Evolutionary conservation across 1,140 invertebrate species (phyloP).

Genomic region (Drosophila pandora): DNA sequence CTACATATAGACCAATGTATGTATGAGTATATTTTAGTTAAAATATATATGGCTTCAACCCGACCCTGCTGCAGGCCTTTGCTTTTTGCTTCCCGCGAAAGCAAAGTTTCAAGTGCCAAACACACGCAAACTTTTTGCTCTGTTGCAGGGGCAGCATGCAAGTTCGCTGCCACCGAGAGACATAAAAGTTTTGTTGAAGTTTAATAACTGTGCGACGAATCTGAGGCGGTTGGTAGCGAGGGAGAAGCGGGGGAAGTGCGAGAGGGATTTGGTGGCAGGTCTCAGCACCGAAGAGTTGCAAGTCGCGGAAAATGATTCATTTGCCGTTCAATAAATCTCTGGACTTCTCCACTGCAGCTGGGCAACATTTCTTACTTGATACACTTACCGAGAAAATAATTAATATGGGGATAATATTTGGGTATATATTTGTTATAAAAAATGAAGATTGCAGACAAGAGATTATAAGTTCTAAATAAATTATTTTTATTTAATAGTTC

Average conservation of each 20-base stretch:
- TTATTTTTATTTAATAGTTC: too few relatives aligned
- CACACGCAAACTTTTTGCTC: constrained; percentile 74
- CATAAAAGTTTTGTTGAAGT: constrained; percentile 78
- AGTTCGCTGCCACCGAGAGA: constrained; percentile 64
- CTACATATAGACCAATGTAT: constrained; percentile 6
- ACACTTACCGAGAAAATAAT: constrained; percentile 4
- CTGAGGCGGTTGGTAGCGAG: constrained; percentile 1
- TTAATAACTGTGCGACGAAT: constrained; percentile 70
- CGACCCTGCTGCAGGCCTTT: constrained; percentile 5
- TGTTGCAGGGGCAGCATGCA: constrained; percentile 61
- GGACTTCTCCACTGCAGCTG: constrained; percentile 58
- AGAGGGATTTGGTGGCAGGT: constrained; percentile 10
- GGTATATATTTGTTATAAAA: too few relatives aligned
- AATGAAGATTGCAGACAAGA: too few relatives aligned
- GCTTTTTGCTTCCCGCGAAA: constrained; percentile 42
- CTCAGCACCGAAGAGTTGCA: constrained; percentile 54
- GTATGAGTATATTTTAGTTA: not conserved
- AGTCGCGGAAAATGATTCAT: constrained; percentile 60
- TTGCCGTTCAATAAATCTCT: constrained; percentile 78
- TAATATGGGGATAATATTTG: not conserved
- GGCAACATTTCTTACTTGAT: constrained; percentile 25
- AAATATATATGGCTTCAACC: not conserved
- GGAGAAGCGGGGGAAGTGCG: not conserved
- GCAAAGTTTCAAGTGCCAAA: constrained; percentile 76
- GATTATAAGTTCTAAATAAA: too few relatives aligned